Conservation (phyloP, 1,140 invertebrate species). For the Ceratoteleas bidentatus region DNA sequence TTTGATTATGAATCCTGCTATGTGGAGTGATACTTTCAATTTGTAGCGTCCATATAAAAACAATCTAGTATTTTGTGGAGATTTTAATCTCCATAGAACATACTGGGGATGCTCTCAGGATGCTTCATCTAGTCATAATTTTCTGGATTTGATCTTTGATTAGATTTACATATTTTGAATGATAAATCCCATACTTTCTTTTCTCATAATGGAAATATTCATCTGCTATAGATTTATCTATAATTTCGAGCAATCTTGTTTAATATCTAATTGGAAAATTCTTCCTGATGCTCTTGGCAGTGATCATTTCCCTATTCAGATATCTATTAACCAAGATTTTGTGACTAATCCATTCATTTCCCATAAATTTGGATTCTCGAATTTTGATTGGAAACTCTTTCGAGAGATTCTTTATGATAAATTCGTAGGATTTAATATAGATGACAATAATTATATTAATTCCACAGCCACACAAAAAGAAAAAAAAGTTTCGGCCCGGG, state of each 20-base stretch:
- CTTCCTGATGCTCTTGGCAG: not conserved
- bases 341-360: conserved; percentile 8
- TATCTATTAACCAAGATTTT: not conserved
- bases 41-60: conserved; percentile 5
- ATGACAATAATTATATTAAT: no score
- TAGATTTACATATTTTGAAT: conserved; percentile 14
- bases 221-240: conserved; percentile 16
- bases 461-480: no score
- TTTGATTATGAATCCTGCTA: not conserved
- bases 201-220: conserved; percentile 4
- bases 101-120: not conserved
- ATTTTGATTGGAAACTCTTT: conserved; percentile 7
- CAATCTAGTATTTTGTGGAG: conserved; percentile 14
- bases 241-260: not conserved
- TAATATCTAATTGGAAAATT: not conserved
- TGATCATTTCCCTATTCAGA: conserved; percentile 4
- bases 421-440: conserved; percentile 1
- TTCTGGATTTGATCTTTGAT: not conserved
- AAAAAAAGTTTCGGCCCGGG: no score
- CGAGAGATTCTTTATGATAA: not conserved
- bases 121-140: conserved; percentile 1
- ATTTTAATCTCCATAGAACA: conserved; percentile 25
- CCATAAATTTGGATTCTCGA: conserved; percentile 15
- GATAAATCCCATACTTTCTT: conserved; percentile 12
- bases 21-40: conserved; percentile 4